phyloP scores from a whole-genome alignment of 1,140 invertebrate genomes.

The Ostrea denselamellosa region DNA sequence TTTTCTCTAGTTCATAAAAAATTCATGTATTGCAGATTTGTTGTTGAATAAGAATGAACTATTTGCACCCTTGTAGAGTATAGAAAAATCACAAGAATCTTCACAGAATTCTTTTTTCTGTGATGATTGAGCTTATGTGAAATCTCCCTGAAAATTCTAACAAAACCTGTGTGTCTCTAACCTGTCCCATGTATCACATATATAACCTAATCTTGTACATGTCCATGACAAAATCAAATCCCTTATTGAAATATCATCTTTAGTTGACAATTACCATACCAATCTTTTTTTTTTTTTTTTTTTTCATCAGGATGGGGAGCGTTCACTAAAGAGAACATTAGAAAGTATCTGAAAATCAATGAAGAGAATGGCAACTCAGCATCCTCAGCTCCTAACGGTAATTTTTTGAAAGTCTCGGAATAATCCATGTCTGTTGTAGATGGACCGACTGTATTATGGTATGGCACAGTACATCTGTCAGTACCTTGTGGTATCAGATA shows the following conservation, averaged over 20 bases:
- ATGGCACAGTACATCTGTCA: too few relatives aligned
- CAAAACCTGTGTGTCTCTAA: background rate
- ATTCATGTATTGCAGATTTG: background rate
- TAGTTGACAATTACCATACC: too few relatives aligned
- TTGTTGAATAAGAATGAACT: background rate
- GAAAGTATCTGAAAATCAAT: background rate
- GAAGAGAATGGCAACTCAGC: background rate
- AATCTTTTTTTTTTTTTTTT: background rate
- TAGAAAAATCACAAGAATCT: background rate
- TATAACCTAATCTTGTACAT: background rate
- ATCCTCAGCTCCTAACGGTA: conserved; percentile 2
- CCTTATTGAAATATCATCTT: too few relatives aligned
- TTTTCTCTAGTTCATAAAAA: background rate
- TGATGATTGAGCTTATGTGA: background rate
- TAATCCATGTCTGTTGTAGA: too few relatives aligned
- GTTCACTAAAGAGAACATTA: background rate
- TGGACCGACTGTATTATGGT: too few relatives aligned
- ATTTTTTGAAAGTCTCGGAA: background rate
- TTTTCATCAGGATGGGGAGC: background rate
- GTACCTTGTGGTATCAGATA: too few relatives aligned
- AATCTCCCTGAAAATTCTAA: background rate
- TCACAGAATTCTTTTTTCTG: background rate
- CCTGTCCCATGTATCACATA: background rate
- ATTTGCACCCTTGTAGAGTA: background rate
- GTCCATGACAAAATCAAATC: too few relatives aligned